Percentiles rank a stretch among this genome's conserved stretches.
Evolutionary conservation across 2,113 vertebrate genomes (phyloP).

Genomic region (Stigmatopora nigra): DNA sequence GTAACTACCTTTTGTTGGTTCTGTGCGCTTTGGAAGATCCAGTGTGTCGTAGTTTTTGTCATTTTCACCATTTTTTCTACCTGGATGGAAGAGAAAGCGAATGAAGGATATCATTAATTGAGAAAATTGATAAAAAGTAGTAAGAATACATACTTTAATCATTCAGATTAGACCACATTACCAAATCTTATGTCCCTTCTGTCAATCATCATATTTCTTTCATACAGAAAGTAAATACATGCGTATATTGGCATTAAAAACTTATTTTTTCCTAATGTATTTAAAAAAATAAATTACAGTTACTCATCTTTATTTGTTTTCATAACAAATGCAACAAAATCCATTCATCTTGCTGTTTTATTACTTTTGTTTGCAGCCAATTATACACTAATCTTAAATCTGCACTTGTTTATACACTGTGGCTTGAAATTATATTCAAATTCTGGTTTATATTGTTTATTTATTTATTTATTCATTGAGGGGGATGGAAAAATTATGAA

Average conservation of each 20-base stretch:
- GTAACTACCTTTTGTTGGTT: conserved; percentile 89
- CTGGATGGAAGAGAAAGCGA: conserved; percentile 61
- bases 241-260: no score
- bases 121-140: not conserved
- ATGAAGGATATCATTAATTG: conserved; percentile 8
- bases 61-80: conserved; percentile 87
- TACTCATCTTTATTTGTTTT: no score
- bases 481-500: no score
- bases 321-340: no score
- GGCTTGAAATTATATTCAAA: no score
- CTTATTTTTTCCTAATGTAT: no score
- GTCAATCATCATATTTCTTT: not conserved
- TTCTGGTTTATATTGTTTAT: no score
- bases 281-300: no score
- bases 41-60: conserved; percentile 94
- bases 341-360: not conserved
- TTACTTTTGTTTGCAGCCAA: not conserved
- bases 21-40: conserved; percentile 89
- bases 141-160: not conserved
- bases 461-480: no score
- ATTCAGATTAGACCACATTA: not conserved
- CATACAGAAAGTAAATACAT: not conserved
- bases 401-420: not conserved
- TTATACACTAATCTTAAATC: not conserved
- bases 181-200: not conserved